These are phyloP conservation scores for Thomomys bottae DNA, from an alignment of 2,113 vertebrate species.

Conservation along the genomic window DNA sequence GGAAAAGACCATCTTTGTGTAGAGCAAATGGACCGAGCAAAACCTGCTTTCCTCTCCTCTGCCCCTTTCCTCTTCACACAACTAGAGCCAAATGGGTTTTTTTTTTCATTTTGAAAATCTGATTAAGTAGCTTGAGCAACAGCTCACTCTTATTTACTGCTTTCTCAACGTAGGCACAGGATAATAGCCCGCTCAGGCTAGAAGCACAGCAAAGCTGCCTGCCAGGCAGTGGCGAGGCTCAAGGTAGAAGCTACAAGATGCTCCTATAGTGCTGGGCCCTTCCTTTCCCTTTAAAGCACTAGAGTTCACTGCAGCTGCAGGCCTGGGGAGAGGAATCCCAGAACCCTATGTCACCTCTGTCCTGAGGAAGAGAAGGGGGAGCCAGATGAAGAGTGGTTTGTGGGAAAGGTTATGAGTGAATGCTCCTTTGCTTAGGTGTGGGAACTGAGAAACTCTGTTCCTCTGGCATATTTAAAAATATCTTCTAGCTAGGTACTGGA, in stretches of 20 bases:
- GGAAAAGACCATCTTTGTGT: conserved; percentile 84
- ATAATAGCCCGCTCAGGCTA: not conserved
- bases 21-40: conserved; percentile 84
- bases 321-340: not conserved
- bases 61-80: conserved; percentile 67
- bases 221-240: not conserved
- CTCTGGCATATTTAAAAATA: conserved; percentile 21
- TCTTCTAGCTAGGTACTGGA: not conserved
- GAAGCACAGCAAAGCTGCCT: not conserved
- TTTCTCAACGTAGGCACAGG: conserved; percentile 32
- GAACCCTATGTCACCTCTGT: not conserved
- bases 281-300: not conserved
- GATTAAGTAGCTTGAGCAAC: conserved; percentile 61
- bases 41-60: conserved; percentile 81
- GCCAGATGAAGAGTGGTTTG: not conserved
- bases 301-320: not conserved
- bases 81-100: conserved; percentile 75
- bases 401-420: not conserved
- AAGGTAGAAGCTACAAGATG: not conserved
- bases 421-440: conserved; percentile 10
- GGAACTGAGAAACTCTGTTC: not conserved
- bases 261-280: not conserved
- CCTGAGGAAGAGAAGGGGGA: not conserved
- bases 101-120: conserved; percentile 69
- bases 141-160: conserved; percentile 31